Evolutionary conservation across 2,113 vertebrate genomes (phyloP).

Genomic region (Anoplopoma fimbria): DNA sequence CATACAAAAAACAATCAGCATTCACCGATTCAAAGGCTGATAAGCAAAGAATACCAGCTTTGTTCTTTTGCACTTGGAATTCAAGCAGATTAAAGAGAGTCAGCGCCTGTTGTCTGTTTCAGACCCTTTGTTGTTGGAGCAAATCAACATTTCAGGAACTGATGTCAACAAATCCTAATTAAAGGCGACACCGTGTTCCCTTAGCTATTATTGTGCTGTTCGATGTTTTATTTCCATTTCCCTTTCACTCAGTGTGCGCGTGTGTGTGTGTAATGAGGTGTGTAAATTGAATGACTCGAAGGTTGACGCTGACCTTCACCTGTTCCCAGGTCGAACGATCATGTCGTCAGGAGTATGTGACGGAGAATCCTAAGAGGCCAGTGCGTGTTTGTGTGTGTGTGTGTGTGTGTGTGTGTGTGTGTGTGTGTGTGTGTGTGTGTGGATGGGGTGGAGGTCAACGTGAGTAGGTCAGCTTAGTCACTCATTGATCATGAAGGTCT

Average conservation of each 20-base stretch:
- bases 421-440: conserved; percentile 12
- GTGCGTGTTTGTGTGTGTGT: background rate
- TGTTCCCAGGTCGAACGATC: conserved; percentile 42
- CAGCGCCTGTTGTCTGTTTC: background rate
- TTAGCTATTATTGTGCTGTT: conserved; percentile 26
- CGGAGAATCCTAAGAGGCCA: conserved; percentile 29
- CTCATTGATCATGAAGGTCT: conserved; percentile 52
- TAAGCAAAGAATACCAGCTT: background rate
- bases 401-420: background rate
- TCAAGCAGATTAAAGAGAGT: conserved; percentile 9
- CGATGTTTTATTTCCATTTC: conserved; percentile 56
- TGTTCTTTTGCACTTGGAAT: background rate
- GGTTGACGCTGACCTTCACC: conserved; percentile 63
- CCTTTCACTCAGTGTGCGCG: background rate
- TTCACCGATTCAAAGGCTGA: background rate
- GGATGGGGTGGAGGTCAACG: background rate
- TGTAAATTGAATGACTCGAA: conserved; percentile 60
- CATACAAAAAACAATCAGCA: background rate
- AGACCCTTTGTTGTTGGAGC: conserved; percentile 21
- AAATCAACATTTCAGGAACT: conserved; percentile 28
- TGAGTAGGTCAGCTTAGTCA: conserved; percentile 41
- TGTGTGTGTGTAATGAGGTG: conserved; percentile 49
- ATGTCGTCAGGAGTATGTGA: conserved; percentile 34
- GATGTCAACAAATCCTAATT: conserved; percentile 57
- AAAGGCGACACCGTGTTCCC: conserved; percentile 44